Evolutionary conservation across 1,140 invertebrate species (phyloP), one percentile per base, ranked within the genome.

Genomic region (Doryteuthis pealeii): DNA sequence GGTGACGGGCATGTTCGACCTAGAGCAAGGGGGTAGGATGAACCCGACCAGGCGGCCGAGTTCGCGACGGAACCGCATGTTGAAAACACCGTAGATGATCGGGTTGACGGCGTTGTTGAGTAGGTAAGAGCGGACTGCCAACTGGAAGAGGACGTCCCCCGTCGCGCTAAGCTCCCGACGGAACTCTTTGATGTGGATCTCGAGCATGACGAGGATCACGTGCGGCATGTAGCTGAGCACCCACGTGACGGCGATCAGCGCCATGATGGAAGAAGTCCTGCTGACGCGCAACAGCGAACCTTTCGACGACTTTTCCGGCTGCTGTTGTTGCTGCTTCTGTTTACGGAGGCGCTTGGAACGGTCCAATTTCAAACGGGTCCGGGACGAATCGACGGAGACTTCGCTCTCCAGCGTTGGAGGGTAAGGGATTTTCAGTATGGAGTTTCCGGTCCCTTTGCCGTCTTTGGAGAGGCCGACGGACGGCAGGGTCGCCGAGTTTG

Each of bases 51-150:
- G 35, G 4, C 68, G 71, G 14, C 74, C n/a, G 26, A 80, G 78
- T 67, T 82, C 78, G 40, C 73, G 65, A 10, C 82, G 72, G 58
- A 84, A 84, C 66, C 79, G 78, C 18, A 70, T n/a, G 62, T 84
- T 84, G 54, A 77, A 81, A 22, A 81, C 75, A 5, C 81, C 81
- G 71, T 84, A 84, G 4, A 84, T 78, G 22, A 84, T 73, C 3
- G 82, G 82, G 70, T 84, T 84, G n/a, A 80, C 70, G 15, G 77
- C 78, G 79, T 80, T 81, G 76, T 81, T 84, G 49, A 82, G 67
- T 6, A 84, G 58, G 71, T 84, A 84, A 0, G 81, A 81, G 14
- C 82, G 62, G 10, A 80, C 49, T 49, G 80, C 81, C 15, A 84
- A 58, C 65, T 81, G 75, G 43, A 81, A 81, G 6, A 74, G 35